Evolutionary conservation across 1,140 invertebrate species (phyloP).

Genomic region (Pseudomyrmex gracilis): DNA sequence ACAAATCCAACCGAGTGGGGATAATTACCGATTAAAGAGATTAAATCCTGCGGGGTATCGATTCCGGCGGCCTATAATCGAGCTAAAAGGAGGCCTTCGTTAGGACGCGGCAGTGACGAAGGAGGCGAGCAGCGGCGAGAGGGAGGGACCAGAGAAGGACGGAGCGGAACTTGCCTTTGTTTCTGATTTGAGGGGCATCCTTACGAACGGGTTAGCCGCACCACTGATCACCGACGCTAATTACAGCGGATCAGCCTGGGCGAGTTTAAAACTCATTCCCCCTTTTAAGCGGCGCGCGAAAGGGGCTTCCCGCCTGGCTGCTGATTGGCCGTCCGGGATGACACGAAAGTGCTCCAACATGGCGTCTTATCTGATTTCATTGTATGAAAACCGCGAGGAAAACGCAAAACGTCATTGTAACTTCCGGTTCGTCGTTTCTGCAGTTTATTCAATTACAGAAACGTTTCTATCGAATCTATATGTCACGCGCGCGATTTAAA

Average conservation of each 20-base stretch:
- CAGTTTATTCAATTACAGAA: conserved; percentile 54
- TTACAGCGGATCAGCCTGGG: conserved; percentile 82
- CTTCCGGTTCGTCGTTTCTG: conserved; percentile 38
- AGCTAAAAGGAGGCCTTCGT: conserved; percentile 59
- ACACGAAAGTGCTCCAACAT: conserved; percentile 84
- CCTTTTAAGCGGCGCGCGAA: conserved; percentile 77
- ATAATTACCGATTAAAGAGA: conserved; percentile 80
- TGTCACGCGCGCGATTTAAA: conserved; percentile 17
- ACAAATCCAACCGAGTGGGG: conserved; percentile 63
- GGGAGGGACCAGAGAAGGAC: conserved; percentile 33
- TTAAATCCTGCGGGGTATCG: conserved; percentile 78
- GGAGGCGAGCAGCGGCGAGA: not conserved
- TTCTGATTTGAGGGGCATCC: conserved; percentile 80
- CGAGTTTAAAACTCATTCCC: conserved; percentile 84
- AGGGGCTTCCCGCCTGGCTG: conserved; percentile 76
- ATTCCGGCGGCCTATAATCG: conserved; percentile 76
- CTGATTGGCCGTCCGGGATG: conserved; percentile 82
- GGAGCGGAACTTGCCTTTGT: conserved; percentile 74
- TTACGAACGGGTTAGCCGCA: conserved; percentile 82
- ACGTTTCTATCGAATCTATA: not conserved
- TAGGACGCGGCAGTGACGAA: conserved; percentile 41
- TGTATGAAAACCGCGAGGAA: conserved; percentile 39
- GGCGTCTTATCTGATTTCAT: conserved; percentile 85
- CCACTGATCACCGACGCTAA: conserved; percentile 84
- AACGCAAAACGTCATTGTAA: conserved; percentile 67